A percentile compares a stretch with the other conserved stretches of the same genome.
These are phyloP conservation scores for Muscicapa adusta DNA, from an alignment of 2,113 vertebrate genomes.

Conservation along the genomic window DNA sequence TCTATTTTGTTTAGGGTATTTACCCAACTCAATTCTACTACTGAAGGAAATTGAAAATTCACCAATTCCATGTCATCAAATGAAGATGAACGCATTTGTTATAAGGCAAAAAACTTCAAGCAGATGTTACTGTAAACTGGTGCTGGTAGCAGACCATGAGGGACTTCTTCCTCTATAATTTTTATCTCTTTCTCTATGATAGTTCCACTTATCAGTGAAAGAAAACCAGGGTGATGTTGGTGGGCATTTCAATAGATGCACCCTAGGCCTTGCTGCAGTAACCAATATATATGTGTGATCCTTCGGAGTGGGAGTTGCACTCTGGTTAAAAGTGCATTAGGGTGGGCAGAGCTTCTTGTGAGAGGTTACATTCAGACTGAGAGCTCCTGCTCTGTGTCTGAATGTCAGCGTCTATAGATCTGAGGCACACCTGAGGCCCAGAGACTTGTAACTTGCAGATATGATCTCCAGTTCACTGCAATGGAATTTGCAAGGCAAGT, in stretches of 20 bases:
- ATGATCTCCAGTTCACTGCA: background rate
- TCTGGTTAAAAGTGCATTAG: background rate
- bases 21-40: background rate
- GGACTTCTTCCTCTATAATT: background rate
- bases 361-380: background rate
- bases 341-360: background rate
- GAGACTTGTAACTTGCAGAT: background rate
- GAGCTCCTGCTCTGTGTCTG: background rate
- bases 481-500: background rate
- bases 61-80: background rate
- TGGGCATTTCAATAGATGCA: background rate
- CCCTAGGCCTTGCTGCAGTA: background rate
- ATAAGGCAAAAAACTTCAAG: background rate
- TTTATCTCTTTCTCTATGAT: background rate
- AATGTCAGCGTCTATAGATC: background rate
- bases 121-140: background rate
- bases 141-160: background rate
- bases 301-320: background rate
- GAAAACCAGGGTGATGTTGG: no score
- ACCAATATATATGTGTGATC: accelerated
- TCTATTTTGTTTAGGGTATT: background rate
- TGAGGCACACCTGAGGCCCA: background rate
- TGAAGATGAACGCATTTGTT: background rate
- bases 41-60: background rate
- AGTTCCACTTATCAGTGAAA: background rate